Base-by-base conservation (phyloP, 2,797 vertebrate genomes). In the Gouania willdenowi region DNA sequence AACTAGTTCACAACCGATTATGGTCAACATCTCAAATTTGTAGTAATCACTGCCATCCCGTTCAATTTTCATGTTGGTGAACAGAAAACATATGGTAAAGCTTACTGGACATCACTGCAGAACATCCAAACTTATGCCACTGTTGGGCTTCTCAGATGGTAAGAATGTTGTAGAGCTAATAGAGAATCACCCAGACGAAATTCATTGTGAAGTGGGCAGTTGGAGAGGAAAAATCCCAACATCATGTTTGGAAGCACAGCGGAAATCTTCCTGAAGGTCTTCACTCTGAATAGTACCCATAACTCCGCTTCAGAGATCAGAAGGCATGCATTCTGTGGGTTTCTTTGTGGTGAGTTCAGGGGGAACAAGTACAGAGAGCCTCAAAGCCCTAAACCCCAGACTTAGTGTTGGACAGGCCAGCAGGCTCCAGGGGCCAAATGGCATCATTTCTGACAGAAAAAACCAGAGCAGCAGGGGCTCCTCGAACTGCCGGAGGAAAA, bases 381-480 rank as follows among this genome's bases (percentile, higher is more conserved):
- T 63, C 40, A 46, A 44, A 57, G 27, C 19, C 38, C 57, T 47
- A 67, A 71, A 75, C 44, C 30, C 34, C 53, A 82, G 76, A 80
- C 66, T 78, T 78, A 52, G 63, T 68, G 14, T 62, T 79, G 75
- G 76, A 79, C 31, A 28, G 59, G 25, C 29, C 31, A 30, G 14
- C 4, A 24, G 42, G 31, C 30, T 58, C 10, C 14, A 18, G 36
- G 58, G 66, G 57, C 77, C 79, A 83, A 80, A 82, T 59, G 70
- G 67, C 66, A 65, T 17, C 24, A 16, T 66, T 50, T 54, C 9
- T 18, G 21, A 34, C 43, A 58, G 37, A 19, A 39, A 48, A 65
- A 75, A 66, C 25, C 18, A 43, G 41, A 57, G 32, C 13, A 26
- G 29, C 31, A 16, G 48, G 49, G 49, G 72, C 60, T 62, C 31